Base-by-base conservation (phyloP, 2,113 vertebrate species). In the Tiliqua scincoides region DNA sequence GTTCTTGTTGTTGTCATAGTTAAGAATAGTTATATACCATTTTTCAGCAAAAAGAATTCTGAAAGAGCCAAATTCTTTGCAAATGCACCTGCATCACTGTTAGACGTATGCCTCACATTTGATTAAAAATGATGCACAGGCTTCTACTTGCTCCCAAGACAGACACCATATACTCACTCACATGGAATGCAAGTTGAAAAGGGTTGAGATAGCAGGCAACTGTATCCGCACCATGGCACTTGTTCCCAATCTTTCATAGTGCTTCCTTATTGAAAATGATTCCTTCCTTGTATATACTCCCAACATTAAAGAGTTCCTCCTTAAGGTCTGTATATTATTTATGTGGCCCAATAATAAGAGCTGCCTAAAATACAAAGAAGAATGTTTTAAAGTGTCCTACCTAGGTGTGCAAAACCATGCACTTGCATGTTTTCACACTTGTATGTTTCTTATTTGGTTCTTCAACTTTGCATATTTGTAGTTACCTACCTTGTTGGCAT, bases 381-480 rank as follows among this genome's bases (percentile, higher is more conserved):
- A 48, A 20, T 74, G 74, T 84, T 87, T 4, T n/a, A 83, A 52
- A 30, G 2, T 52, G 18, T 83, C 30, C 9, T 83, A 18, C 3
- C 73, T 7, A 83, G 37, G 79, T 14, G 3, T 54, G 57, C 40
- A 40, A 25, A 37, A 7, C 27, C 43, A 48, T 67, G 79, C 1
- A 30, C 48, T n/a, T n/a, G n/a, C n/a, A n/a, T 75, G 71, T 76
- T 81, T 91, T 89, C n/a, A 35, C 1, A 52, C 37, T 74, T 57
- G 20, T 1, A n/a, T 11, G 25, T 15, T 75, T 25, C 77, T 82
- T 15, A 21, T 17, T 86, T 54, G 71, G 3, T 83, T 91, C 25
- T 63, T 25, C 75, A 25, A 1, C 3, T 40, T 12, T 0, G 0
- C 12, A 12, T 86, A 70, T 37, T 92, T 91, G 84, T 86, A 6